Conservation (phyloP, 2,888 invertebrate genomes). For the Erpobdella octoculata region DNA sequence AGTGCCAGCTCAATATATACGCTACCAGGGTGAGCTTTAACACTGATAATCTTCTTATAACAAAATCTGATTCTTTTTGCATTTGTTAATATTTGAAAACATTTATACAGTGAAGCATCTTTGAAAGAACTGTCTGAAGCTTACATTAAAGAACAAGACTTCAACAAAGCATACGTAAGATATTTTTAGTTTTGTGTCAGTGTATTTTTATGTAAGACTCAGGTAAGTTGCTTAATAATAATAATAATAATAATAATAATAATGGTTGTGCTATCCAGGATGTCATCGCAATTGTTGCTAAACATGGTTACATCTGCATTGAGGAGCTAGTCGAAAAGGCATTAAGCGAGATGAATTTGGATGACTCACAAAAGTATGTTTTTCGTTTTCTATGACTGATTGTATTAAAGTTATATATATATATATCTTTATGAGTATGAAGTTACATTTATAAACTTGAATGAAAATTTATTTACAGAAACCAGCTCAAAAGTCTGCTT, state of each 20-base stretch:
- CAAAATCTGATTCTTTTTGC: not conserved
- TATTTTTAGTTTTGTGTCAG: too few relatives aligned
- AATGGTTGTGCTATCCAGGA: not conserved
- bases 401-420: too few relatives aligned
- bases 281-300: not conserved
- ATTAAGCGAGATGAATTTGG: not conserved
- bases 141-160: not conserved
- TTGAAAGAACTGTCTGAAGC: not conserved
- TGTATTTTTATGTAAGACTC: too few relatives aligned
- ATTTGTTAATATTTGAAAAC: not conserved
- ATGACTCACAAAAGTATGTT: not conserved
- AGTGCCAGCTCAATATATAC: not conserved
- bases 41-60: not conserved
- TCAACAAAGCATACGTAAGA: too few relatives aligned
- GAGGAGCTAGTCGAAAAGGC: not conserved
- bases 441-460: too few relatives aligned
- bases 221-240: not conserved
- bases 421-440: too few relatives aligned
- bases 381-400: too few relatives aligned
- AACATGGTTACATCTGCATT: not conserved
- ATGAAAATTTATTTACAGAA: too few relatives aligned
- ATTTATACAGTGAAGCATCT: not conserved
- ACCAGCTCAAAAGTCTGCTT: too few relatives aligned
- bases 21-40: not conserved
- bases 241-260: not conserved